Evolutionary conservation across 2,888 invertebrate species (phyloP).

Genomic region (Neocrepidodera transversa): DNA sequence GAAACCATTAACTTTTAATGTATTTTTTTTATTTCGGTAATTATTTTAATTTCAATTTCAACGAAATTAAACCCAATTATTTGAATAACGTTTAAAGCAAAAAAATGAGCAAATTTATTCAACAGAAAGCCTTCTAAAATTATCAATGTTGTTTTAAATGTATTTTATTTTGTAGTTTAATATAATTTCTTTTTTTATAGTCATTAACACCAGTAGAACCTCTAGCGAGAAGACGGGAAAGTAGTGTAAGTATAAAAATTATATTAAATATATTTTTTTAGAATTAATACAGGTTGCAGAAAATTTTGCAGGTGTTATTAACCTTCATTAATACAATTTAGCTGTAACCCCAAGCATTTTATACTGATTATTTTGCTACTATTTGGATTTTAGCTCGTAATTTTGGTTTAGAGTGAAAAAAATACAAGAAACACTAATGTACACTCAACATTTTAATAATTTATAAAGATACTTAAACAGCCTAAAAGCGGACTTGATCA

Average conservation of each 20-base stretch:
- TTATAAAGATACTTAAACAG: no score
- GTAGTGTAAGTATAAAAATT: conserved; percentile 50
- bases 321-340: no score
- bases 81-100: background rate
- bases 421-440: no score
- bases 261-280: no score
- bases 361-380: no score
- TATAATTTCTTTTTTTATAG: conserved; percentile 44
- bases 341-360: no score
- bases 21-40: background rate
- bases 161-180: conserved; percentile 23
- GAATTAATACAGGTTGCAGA: no score
- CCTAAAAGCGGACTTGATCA: no score
- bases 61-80: background rate
- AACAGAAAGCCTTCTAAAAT: conserved; percentile 30
- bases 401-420: no score
- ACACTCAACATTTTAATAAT: no score
- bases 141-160: conserved; percentile 29
- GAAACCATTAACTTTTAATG: background rate
- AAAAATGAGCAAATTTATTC: conserved; percentile 25
- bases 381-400: no score
- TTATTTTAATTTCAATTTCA: background rate
- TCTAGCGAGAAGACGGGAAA: conserved; percentile 51
- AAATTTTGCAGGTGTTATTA: no score
- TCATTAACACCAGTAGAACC: conserved; percentile 53